Evolutionary conservation across 2,888 invertebrate species (phyloP), one percentile per base, ranked within the genome.

Genomic region (Caenorhabditis doughertyi): DNA sequence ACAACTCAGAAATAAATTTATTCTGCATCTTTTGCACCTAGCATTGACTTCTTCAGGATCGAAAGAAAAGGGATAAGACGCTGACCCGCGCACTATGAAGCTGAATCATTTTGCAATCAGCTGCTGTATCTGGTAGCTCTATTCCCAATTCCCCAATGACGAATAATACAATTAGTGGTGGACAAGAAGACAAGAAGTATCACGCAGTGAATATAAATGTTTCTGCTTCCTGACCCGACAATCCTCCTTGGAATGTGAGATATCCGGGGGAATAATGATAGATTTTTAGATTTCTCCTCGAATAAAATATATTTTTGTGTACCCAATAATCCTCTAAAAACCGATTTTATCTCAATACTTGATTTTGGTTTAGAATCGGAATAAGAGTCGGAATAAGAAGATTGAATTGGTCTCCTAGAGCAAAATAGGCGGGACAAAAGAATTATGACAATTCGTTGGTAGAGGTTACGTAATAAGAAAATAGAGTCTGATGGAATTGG

Each of bases 121-220:
- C 51, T 77, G 77, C 53, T 62, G 68, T 58, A 67, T 56, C 56
- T 56, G 70, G 56, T 32, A 42, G 39, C 47, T 39, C 23, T 47
- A 23, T 21, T 44, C 23, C 42, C 42, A 68, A 68, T 64, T 65
- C 56, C 65, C 65, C 56, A 68, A 77, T 68, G 68, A 68, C 68
- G 32, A 77, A 77, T 77, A 77, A 77, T 77, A 60, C 51, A 77
- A 77, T 77, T 62, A 77, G 77, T 60, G 25, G 32, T 23, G 25
- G 49, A 18, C 64, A 44, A 67, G 64, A 62, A 65, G 51, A 47
- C 55, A 56, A 64, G 27, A 55, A 56, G 47, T 53, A 74, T 74
- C 74, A 74, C 74, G 74, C 65, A 65, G 47, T 56, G 65, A 56
- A 74, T 74, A 64, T 74, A 47, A 74, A 65, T 74, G 73, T 55